Conservation (phyloP, 2,797 vertebrate species). For the Perodicticus potto region DNA sequence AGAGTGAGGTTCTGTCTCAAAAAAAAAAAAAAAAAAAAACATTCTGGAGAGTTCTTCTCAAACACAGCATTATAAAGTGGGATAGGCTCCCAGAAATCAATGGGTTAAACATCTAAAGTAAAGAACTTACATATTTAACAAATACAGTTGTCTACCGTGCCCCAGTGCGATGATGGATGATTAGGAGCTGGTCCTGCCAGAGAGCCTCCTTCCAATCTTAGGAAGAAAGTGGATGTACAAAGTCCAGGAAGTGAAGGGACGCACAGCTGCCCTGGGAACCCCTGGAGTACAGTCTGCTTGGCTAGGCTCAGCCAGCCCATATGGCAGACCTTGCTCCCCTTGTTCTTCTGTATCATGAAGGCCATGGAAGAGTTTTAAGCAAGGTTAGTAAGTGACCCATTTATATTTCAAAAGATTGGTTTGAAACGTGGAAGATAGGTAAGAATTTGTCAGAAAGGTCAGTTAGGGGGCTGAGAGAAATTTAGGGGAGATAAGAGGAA, state of each 20-base stretch:
- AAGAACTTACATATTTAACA: background rate
- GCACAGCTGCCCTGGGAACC: background rate
- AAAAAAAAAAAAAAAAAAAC: no score
- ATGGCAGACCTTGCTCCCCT: background rate
- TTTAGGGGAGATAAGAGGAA: background rate
- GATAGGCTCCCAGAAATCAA: background rate
- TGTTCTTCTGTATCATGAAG: background rate
- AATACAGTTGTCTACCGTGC: no score
- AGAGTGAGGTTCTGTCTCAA: no score
- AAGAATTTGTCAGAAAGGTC: slow-evolving; percentile 35
- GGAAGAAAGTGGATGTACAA: background rate
- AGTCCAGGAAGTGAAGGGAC: background rate
- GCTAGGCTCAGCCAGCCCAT: background rate
- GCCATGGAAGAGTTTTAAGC: slow-evolving; percentile 26
- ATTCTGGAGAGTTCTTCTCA: background rate
- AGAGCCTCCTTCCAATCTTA: background rate
- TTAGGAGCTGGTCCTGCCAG: background rate
- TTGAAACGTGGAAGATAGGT: slow-evolving; percentile 20
- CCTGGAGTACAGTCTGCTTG: background rate
- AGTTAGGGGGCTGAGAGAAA: background rate
- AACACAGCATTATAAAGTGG: background rate
- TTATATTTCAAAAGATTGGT: slow-evolving; percentile 42
- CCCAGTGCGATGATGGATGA: background rate
- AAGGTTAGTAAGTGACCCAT: slow-evolving; percentile 9
- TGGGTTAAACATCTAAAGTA: background rate